These are phyloP conservation scores for Anastatus disparis DNA, from an alignment of 1,140 invertebrate genomes.

Conservation along the genomic window DNA sequence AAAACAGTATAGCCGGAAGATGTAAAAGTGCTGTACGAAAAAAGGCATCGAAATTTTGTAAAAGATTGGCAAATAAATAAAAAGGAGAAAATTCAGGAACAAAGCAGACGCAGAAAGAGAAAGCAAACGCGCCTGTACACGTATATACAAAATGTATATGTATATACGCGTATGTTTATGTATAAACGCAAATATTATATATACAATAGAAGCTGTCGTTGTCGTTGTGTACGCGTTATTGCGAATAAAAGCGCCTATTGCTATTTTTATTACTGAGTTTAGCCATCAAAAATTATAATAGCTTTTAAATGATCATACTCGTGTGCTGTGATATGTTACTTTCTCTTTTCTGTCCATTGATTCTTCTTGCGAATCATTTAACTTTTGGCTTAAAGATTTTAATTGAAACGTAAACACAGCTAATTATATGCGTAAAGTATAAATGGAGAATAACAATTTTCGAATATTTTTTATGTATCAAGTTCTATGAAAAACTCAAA, in stretches of 20 bases:
- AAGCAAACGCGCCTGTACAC: neutral
- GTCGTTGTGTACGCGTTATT: no score
- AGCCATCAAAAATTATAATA: constrained; percentile 15
- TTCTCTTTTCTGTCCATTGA: neutral
- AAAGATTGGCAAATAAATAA: neutral
- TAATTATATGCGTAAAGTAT: no score
- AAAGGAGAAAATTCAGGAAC: no score
- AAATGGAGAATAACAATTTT: no score
- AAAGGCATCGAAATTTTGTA: neutral
- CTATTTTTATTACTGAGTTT: neutral
- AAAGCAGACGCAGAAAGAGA: neutral
- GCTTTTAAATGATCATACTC: neutral
- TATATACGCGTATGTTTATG: no score
- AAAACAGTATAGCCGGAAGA: neutral
- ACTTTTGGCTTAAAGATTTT: no score
- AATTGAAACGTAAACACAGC: no score
- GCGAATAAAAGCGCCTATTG: no score
- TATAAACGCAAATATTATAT: no score
- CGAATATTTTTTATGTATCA: no score
- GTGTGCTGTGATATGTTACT: neutral
- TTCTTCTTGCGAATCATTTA: neutral
- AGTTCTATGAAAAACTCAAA: no score
- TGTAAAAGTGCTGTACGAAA: constrained; percentile 1
- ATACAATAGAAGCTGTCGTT: no score
- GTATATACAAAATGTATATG: neutral